These are phyloP conservation scores for Apostichopus californicus DNA, from an alignment of 35 echinoderm and acorn worm genomes.

Conservation along the genomic window DNA sequence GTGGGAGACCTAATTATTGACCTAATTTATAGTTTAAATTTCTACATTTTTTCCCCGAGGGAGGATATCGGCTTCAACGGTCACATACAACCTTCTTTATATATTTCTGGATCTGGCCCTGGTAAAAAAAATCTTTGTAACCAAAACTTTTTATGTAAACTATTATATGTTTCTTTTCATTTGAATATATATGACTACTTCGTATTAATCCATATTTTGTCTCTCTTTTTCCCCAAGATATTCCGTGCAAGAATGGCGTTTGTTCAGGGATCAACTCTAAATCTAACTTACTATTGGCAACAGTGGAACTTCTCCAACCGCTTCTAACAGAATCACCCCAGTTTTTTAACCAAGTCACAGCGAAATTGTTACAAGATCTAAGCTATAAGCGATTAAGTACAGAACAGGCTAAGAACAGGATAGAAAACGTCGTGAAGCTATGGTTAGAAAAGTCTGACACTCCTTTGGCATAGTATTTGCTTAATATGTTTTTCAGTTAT, in stretches of 20 bases:
- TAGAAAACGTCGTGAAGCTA: neutral
- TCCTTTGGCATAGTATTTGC: too few species aligned
- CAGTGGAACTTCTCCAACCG: conserved; percentile 35
- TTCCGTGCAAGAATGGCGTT: conserved; percentile 28
- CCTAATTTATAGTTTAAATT: too few species aligned
- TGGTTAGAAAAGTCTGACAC: neutral
- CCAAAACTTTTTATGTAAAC: too few species aligned
- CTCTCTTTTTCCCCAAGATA: neutral
- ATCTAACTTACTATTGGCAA: conserved; percentile 24
- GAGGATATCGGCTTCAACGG: too few species aligned
- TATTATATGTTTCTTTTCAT: too few species aligned
- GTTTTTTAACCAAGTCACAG: neutral
- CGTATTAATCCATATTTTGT: neutral
- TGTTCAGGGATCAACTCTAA: conserved; percentile 22
- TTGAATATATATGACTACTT: too few species aligned
- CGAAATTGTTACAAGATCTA: conserved; percentile 2
- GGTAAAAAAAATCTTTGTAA: too few species aligned
- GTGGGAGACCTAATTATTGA: too few species aligned
- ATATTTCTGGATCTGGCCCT: too few species aligned
- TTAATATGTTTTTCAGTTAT: too few species aligned
- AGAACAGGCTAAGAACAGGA: neutral
- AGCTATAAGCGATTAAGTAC: conserved; percentile 17
- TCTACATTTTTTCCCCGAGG: too few species aligned
- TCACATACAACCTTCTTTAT: too few species aligned
- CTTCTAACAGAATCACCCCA: neutral